These are phyloP conservation scores for Tridacna crocea DNA, from an alignment of 2,888 invertebrate genomes.

Conservation along the genomic window DNA sequence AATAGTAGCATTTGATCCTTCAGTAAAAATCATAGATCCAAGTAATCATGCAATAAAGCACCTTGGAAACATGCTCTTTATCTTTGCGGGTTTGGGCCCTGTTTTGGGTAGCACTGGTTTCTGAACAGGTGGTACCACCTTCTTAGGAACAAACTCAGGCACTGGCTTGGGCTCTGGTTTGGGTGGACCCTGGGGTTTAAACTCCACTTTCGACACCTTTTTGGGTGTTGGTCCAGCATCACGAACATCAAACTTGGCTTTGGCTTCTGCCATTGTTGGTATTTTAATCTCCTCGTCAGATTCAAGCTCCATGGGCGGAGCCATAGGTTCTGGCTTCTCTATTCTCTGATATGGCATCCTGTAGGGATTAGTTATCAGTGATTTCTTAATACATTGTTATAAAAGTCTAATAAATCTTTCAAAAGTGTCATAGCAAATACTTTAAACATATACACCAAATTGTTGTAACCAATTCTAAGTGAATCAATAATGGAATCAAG, in stretches of 20 bases:
- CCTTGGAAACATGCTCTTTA: constrained; percentile 60
- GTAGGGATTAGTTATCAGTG: neutral
- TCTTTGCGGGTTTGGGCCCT: constrained; percentile 27
- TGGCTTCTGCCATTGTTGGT: constrained; percentile 73
- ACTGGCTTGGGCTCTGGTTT: constrained; percentile 42
- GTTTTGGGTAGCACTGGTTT: constrained; percentile 47
- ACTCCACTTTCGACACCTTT: constrained; percentile 55
- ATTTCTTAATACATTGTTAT: too few relatives aligned
- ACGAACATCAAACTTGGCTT: constrained; percentile 67
- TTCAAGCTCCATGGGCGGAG: constrained; percentile 61
- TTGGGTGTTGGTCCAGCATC: constrained; percentile 52
- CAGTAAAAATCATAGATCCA: neutral
- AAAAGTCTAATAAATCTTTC: too few relatives aligned
- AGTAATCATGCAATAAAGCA: constrained; percentile 22
- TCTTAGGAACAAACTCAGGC: constrained; percentile 54
- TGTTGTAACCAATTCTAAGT: too few relatives aligned
- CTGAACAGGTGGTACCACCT: constrained; percentile 48
- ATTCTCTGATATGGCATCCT: constrained; percentile 53
- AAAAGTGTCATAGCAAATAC: too few relatives aligned
- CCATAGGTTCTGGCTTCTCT: constrained; percentile 52
- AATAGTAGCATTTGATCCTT: too few relatives aligned
- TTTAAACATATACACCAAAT: too few relatives aligned
- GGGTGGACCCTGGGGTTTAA: constrained; percentile 56
- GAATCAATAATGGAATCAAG: too few relatives aligned
- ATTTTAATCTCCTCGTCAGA: constrained; percentile 69